These are phyloP conservation scores for Cairina moschata DNA, from an alignment of 2,113 vertebrate genomes.

Conservation along the genomic window DNA sequence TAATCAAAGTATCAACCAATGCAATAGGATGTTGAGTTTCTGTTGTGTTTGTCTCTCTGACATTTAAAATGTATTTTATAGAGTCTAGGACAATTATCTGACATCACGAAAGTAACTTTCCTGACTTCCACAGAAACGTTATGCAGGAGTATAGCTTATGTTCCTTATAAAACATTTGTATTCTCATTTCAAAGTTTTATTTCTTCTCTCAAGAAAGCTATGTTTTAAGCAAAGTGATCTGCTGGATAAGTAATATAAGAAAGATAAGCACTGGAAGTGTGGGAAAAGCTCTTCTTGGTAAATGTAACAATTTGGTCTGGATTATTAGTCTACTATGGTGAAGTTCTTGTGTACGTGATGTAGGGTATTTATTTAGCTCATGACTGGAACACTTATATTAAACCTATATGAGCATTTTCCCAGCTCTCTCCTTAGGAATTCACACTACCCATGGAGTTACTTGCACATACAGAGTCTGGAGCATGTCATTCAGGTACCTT, in stretches of 20 bases:
- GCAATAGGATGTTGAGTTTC: not conserved
- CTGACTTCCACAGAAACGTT: not conserved
- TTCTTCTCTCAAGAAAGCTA: not conserved
- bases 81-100: not conserved
- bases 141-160: not conserved
- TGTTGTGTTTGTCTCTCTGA: not conserved
- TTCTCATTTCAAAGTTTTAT: not conserved
- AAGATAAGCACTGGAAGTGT: not conserved
- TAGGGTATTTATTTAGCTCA: slow-evolving; percentile 6
- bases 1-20: not conserved
- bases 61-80: not conserved
- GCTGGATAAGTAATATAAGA: not conserved
- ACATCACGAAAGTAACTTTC: not conserved
- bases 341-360: not conserved
- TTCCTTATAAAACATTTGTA: not conserved
- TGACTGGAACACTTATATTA: not conserved
- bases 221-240: slow-evolving; percentile 1
- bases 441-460: not conserved
- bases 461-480: not conserved
- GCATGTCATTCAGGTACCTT: not conserved
- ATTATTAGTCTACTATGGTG: not conserved
- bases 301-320: not conserved
- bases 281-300: not conserved
- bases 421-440: not conserved
- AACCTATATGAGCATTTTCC: not conserved